phyloP scores from a whole-genome alignment of 2,113 vertebrate species.

The Neoarius graeffei region DNA sequence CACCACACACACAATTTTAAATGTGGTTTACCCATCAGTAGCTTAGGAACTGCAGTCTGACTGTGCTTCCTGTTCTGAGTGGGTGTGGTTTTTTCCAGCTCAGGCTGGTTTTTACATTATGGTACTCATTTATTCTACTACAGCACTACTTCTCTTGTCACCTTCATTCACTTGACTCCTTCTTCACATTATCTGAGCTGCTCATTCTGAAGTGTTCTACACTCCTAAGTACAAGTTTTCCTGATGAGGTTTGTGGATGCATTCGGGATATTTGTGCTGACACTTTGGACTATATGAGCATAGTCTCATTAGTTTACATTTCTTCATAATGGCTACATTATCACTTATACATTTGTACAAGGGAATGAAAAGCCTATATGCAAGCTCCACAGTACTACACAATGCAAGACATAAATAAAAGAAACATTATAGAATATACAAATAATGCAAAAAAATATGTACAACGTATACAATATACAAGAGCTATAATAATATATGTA shows the following conservation, averaged over 20 bases:
- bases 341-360: too few species aligned
- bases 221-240: background rate
- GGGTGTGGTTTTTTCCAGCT: slow-evolving; percentile 38
- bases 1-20: slow-evolving; percentile 30
- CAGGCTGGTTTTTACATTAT: slow-evolving; percentile 47
- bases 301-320: background rate
- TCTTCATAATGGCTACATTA: background rate
- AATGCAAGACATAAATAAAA: too few species aligned
- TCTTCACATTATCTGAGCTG: slow-evolving; percentile 9
- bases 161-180: background rate
- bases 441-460: too few species aligned
- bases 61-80: slow-evolving; percentile 33
- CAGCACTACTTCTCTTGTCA: slow-evolving; percentile 12
- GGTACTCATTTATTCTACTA: slow-evolving; percentile 16
- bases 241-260: background rate
- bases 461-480: too few species aligned
- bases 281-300: background rate
- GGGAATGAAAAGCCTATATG: too few species aligned
- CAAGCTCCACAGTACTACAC: too few species aligned
- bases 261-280: background rate
- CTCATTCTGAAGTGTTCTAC: background rate
- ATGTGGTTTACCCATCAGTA: slow-evolving; percentile 50
- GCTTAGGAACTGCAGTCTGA: slow-evolving; percentile 1
- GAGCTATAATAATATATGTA: background rate
- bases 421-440: too few species aligned